Base-by-base conservation (phyloP, 2,113 vertebrate species). In the Dolichotis patagonum region DNA sequence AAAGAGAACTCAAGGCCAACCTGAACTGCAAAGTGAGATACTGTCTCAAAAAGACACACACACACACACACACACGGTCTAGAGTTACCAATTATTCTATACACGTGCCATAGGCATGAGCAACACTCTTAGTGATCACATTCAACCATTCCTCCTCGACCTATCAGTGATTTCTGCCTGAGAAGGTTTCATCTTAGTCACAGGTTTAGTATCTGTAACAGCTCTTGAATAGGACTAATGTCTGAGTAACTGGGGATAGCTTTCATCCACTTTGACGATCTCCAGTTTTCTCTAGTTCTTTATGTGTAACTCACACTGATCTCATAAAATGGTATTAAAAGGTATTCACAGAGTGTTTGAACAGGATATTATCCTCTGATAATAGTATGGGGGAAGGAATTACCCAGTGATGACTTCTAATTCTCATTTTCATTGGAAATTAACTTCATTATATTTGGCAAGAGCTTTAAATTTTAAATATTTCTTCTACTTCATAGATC, bases 261-360 rank as follows among this genome's bases (percentile, higher is more conserved):
- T 28, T 75, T 49, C 4, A 81, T 78, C 2, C 41, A 78, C 26
- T 43, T 24, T 17, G 38, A 81, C 83, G 24, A 17, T 67, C 12
- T 80, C 17, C 3, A 7, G 54, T 85, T 81, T 78, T 88, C 80
- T 84, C 6, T 92, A n/a, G n/a, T n/a, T n/a, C n/a, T n/a, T n/a
- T n/a, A n/a, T n/a, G n/a, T n/a, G n/a, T n/a, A n/a, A n/a, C n/a
- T n/a, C 78, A 73, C 1, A 67, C 52, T 43, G 43, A 46, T 1
- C 58, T 81, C 14, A 71, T 60, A 67, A 60, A 35, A 58, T 71
- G 9, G 85, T 93, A n/a, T 87, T 90, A 87, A 83, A 58, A 94
- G 46, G 1, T 60, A 87, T 87, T 62, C 95, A 56, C 46, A 91
- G 43, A 22, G 67, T n/a, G 6, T 58, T 73, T 38, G 49, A 87